Conservation (phyloP, 2,888 invertebrate genomes). For the Unio pictorum region DNA sequence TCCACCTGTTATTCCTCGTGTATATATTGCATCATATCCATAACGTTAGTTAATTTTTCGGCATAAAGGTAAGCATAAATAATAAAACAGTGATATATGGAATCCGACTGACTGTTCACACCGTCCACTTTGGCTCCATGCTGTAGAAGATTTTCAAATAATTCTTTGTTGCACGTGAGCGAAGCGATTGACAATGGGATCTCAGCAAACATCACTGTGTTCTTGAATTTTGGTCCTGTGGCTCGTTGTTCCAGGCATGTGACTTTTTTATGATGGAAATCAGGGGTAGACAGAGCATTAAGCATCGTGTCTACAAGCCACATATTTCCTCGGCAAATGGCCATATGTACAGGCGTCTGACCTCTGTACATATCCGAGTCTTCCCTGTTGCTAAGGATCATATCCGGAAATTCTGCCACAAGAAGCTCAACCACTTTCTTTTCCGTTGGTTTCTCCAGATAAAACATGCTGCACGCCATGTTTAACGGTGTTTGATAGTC, state of each 20-base stretch:
- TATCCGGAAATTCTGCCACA: too few relatives aligned
- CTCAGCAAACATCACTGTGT: too few relatives aligned
- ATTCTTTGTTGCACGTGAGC: too few relatives aligned
- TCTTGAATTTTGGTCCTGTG: constrained; percentile 22
- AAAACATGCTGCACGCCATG: constrained; percentile 16
- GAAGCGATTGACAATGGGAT: too few relatives aligned
- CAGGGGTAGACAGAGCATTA: constrained; percentile 4
- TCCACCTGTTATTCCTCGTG: constrained; percentile 16
- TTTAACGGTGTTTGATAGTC: constrained; percentile 17
- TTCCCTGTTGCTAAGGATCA: too few relatives aligned
- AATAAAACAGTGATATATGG: too few relatives aligned
- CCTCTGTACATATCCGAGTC: constrained; percentile 30
- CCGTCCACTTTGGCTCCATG: too few relatives aligned
- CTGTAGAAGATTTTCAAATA: too few relatives aligned
- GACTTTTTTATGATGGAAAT: constrained; percentile 16
- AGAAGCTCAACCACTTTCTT: constrained; percentile 13
- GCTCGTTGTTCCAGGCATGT: constrained; percentile 24
- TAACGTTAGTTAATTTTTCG: too few relatives aligned
- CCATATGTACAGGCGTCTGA: constrained; percentile 43
- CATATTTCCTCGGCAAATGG: constrained; percentile 36
- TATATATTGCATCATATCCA: constrained; percentile 28
- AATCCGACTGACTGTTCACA: too few relatives aligned
- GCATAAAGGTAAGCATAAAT: too few relatives aligned
- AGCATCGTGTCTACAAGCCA: constrained; percentile 23
- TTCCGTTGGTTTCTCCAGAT: constrained; percentile 10